A percentile compares a stretch with the other conserved stretches of the same genome.
Conservation (phyloP, 2,888 invertebrate species). For the Ornithoptera priamus region DNA sequence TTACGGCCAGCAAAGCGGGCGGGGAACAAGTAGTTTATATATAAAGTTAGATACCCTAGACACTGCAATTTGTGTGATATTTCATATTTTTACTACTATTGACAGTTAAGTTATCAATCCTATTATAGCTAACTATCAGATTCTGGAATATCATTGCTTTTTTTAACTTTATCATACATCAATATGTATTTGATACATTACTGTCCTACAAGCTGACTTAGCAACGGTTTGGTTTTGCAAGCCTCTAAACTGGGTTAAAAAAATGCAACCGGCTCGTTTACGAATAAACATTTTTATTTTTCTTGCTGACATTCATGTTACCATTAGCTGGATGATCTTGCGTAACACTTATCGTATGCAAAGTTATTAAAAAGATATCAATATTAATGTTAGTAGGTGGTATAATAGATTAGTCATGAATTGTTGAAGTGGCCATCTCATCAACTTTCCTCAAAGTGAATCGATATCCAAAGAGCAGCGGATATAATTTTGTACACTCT, state of each 20-base stretch:
- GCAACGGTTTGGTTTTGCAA: conserved; percentile 20
- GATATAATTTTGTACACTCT: too few species aligned
- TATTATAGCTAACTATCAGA: not conserved
- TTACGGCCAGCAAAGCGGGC: too few species aligned
- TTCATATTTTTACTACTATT: not conserved
- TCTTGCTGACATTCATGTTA: conserved; percentile 16
- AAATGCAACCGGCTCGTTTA: conserved; percentile 25
- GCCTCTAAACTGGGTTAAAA: conserved; percentile 27
- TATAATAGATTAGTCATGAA: not conserved
- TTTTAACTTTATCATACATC: not conserved
- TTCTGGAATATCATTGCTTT: not conserved
- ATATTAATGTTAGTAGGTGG: not conserved
- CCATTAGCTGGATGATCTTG: conserved; percentile 2
- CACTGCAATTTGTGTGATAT: too few species aligned
- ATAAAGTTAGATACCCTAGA: too few species aligned
- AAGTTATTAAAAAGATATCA: not conserved
- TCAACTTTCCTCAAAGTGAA: not conserved
- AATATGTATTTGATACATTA: conserved; percentile 5
- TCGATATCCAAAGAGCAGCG: not conserved
- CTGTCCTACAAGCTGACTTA: conserved; percentile 11
- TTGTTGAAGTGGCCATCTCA: not conserved
- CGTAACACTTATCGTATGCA: not conserved
- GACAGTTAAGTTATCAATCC: not conserved
- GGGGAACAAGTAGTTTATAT: too few species aligned
- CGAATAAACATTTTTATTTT: conserved; percentile 17